Percentiles rank a stretch among this genome's conserved stretches.
phyloP scores from a whole-genome alignment of 1,140 invertebrate genomes.

The Megathymus violae region DNA sequence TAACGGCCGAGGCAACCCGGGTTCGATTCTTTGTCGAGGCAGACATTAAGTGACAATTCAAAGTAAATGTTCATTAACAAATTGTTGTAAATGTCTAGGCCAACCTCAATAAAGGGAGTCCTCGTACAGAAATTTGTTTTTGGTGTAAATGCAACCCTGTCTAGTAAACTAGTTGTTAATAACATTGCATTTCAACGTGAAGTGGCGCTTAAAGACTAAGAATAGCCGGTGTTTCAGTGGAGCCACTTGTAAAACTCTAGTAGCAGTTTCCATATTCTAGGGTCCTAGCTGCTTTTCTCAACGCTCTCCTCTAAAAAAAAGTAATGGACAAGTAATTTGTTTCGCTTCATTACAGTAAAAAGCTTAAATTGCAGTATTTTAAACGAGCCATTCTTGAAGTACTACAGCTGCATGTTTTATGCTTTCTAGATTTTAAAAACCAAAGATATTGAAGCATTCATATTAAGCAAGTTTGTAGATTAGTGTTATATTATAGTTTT shows the following conservation, averaged over 20 bases:
- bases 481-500: no score
- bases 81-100: no score
- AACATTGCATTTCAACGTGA: constrained; percentile 4
- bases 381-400: background rate
- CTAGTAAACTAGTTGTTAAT: background rate
- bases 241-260: constrained; percentile 21
- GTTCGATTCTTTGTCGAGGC: no score
- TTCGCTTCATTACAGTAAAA: constrained; percentile 4
- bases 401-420: background rate
- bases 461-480: background rate
- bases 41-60: no score
- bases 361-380: background rate
- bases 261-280: background rate
- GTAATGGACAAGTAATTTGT: constrained; percentile 10
- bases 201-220: constrained; percentile 13
- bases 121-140: no score
- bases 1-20: no score
- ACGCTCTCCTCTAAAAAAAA: background rate
- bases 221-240: constrained; percentile 16
- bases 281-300: constrained; percentile 6
- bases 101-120: no score
- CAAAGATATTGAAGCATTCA: background rate
- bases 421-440: background rate
- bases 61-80: no score
- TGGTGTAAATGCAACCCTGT: no score